Base-by-base conservation (phyloP, 2,797 vertebrate genomes). In the Enteromius thamalakanensis region DNA sequence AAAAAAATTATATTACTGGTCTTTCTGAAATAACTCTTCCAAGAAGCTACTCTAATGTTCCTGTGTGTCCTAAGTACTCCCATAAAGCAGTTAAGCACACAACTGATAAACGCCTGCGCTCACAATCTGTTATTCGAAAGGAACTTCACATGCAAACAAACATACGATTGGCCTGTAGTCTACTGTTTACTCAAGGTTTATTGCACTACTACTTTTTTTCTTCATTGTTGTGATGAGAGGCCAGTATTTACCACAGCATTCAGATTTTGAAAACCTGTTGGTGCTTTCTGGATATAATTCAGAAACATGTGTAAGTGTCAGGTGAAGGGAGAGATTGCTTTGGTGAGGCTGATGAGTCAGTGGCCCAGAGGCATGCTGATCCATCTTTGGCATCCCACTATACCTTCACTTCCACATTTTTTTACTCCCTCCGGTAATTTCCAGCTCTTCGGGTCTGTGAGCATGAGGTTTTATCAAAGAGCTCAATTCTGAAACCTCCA, bases 231-330 rank as follows among this genome's bases (percentile, higher is more conserved):
- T 81, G 37, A 81, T 81, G 45, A 9, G 42, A 70, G 80, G 64
- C 62, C 37, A 34, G 14, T 78, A 64, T 83, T 71, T 67, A 69
- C 69, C 37, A 83, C 85, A 76, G 85, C 84, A 87, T 90, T 78
- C 81, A 64, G 84, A 88, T 85, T 51, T 23, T 34, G 76, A 76
- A 82, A 72, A 69, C 74, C 84, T 86, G 88, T 88, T 83, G 85
- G 72, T 84, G 81, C 51, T 26, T 84, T 88, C 84, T 74, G 81
- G 60, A 88, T 88, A 83, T 83, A 79, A 88, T 83, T 32, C 60
- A 42, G 83, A 86, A 92, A 86, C 89, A 91, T 87, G 91, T 91
- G 90, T 90, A 92, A 83, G 87, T 90, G 89, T 92, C 90, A 89
- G 84, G 88, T 78, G 86, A 83, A 81, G 86, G 89, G 88, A 89